phyloP scores from a whole-genome alignment of 2,113 vertebrate species.

The Grammomys surdaster region DNA sequence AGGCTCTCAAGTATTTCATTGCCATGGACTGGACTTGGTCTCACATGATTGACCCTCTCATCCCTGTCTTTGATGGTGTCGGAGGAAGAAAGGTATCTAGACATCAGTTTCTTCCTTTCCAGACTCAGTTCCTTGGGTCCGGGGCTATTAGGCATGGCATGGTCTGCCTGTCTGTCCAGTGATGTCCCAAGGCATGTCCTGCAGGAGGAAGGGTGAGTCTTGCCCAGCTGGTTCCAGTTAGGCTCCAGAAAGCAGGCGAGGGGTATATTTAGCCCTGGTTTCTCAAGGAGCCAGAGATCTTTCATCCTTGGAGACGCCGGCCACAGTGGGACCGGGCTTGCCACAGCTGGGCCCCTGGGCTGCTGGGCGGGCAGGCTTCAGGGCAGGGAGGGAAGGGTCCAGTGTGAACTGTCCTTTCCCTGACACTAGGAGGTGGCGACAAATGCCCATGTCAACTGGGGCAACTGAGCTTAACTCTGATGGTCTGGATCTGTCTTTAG shows the following conservation, averaged over 20 bases:
- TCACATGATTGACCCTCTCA: background rate
- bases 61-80: background rate
- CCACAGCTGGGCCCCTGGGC: conserved; percentile 70
- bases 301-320: conserved; percentile 84
- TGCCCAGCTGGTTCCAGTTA: conserved; percentile 87
- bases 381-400: conserved; percentile 59
- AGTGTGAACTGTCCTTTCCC: background rate
- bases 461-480: background rate
- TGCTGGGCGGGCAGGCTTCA: background rate
- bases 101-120: background rate
- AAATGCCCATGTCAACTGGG: background rate
- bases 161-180: background rate
- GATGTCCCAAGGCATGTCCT: conserved; percentile 49
- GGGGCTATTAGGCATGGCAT: background rate
- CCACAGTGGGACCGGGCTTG: conserved; percentile 73
- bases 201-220: conserved; percentile 74
- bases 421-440: background rate
- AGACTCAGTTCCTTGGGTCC: background rate
- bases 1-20: background rate
- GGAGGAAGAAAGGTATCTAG: background rate
- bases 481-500: background rate
- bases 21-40: background rate
- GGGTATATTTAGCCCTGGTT: conserved; percentile 87
- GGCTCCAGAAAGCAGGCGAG: conserved; percentile 84
- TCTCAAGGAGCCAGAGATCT: conserved; percentile 87